Evolutionary conservation across 2,113 vertebrate genomes (phyloP).

Genomic region (Theropithecus gelada): DNA sequence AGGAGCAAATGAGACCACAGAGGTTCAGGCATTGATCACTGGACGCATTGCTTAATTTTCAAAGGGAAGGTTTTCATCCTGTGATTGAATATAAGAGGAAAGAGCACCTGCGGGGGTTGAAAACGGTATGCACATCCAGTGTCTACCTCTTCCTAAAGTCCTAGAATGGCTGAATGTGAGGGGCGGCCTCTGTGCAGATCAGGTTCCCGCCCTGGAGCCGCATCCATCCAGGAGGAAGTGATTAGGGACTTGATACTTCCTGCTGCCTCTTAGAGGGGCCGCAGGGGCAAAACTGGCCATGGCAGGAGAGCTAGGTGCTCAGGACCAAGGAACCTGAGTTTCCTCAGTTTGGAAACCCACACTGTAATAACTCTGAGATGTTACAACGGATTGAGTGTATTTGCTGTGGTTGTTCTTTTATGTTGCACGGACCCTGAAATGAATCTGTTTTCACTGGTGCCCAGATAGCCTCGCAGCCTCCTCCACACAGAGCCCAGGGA

Average conservation of each 20-base stretch:
- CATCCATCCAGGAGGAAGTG: not conserved
- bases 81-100: not conserved
- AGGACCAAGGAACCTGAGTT: not conserved
- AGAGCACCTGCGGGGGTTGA: too few relatives aligned
- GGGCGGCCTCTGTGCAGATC: not conserved
- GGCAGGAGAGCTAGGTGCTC: not conserved
- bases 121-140: not conserved
- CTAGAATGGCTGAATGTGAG: not conserved
- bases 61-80: not conserved
- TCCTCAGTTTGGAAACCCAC: not conserved
- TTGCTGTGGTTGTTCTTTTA: not conserved
- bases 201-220: accelerated
- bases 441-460: not conserved
- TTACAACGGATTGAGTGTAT: too few relatives aligned
- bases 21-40: not conserved
- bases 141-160: not conserved
- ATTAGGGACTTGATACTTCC: not conserved
- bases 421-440: not conserved
- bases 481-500: not conserved
- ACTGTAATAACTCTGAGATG: not conserved
- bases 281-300: not conserved
- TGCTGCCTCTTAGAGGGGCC: not conserved
- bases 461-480: not conserved
- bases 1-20: not conserved
- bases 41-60: not conserved